Base-by-base conservation (phyloP, 2,797 vertebrate genomes). In the Craterocephalus amniculus region DNA sequence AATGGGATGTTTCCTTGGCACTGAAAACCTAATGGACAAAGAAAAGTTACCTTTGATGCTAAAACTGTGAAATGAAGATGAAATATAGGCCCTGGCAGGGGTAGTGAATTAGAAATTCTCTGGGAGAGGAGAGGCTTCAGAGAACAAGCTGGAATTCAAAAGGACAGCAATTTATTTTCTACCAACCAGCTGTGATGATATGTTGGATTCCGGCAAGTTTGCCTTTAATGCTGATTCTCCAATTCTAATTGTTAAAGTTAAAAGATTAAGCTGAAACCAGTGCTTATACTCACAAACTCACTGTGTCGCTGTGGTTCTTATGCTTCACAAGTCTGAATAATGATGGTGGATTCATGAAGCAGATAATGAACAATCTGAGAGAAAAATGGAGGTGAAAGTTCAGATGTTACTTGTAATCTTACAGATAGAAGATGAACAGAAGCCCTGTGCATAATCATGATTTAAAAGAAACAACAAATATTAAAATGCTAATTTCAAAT, bases 1-100 rank as follows among this genome's bases (percentile, higher is more conserved):
- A 81, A 83, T 62, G 58, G 73, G 70, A 83, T 87, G 78, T 86
- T 90, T 89, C 83, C 79, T 77, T 40, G 14, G 70, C 83, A 91
- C 90, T 88, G 81, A 83, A 72, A 88, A 79, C 74, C 68, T 84
- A 91, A 91, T 87, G 82, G 84, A 83, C 67, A 88, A 51, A 71
- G 75, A 83, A 74, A 84, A 90, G 83, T 59, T 74, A 70, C 63
- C 64, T 79, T 59, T 86, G 84, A 86, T 74, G 74, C 79, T 63
- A 45, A 69, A 72, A 61, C 78, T 60, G 78, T 56, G 72, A 82
- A 74, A 87, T 40, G 63, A 74, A 79, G 71, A 87, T 88, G 81
- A 86, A 77, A 88, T 87, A 87, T 66, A 75, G 67, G 52, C 11
- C 18, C 10, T 0, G 70, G 73, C 60, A 70, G 73, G 49, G 32